Evolutionary conservation across 2,113 vertebrate genomes (phyloP).

Genomic region (Spea bombifrons): DNA sequence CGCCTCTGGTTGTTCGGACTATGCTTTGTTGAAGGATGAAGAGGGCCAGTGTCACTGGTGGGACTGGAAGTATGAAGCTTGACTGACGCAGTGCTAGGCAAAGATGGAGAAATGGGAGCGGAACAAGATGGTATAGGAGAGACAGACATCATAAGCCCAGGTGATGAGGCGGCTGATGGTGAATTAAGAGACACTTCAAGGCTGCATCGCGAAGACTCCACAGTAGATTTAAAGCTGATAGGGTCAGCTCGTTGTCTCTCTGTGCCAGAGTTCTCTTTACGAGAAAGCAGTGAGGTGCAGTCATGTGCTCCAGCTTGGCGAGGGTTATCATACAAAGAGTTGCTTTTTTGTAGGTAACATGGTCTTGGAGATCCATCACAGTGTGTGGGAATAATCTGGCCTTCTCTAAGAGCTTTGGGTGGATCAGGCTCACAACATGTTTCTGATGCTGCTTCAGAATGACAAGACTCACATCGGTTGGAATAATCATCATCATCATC

Average conservation of each 20-base stretch:
- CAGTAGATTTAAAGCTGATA: slow-evolving; percentile 81
- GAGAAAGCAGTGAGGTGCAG: slow-evolving; percentile 54
- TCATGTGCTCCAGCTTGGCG: slow-evolving; percentile 54
- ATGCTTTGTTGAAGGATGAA: slow-evolving; percentile 71
- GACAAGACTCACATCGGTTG: slow-evolving; percentile 48
- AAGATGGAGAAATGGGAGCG: slow-evolving; percentile 84
- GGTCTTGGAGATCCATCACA: slow-evolving; percentile 53
- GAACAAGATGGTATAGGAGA: slow-evolving; percentile 86
- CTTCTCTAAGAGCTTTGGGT: slow-evolving; percentile 63
- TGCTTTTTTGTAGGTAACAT: slow-evolving; percentile 61
- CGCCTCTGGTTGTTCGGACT: slow-evolving; percentile 87
- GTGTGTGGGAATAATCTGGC: slow-evolving; percentile 52
- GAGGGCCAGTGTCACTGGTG: slow-evolving; percentile 52
- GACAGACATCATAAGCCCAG: slow-evolving; percentile 83
- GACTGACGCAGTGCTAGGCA: slow-evolving; percentile 59
- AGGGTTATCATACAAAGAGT: slow-evolving; percentile 53
- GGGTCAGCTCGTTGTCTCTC: slow-evolving; percentile 72
- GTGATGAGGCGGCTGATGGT: slow-evolving; percentile 85
- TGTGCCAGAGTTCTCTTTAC: slow-evolving; percentile 62
- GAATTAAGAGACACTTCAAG: slow-evolving; percentile 87
- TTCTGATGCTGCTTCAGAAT: slow-evolving; percentile 52
- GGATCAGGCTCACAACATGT: slow-evolving; percentile 58
- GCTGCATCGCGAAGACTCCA: slow-evolving; percentile 83
- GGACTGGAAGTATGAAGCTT: slow-evolving; percentile 67
- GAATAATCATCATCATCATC: slow-evolving; percentile 25